Conservation (phyloP, 2,888 invertebrate genomes). For the Bimastos eiseni region DNA sequence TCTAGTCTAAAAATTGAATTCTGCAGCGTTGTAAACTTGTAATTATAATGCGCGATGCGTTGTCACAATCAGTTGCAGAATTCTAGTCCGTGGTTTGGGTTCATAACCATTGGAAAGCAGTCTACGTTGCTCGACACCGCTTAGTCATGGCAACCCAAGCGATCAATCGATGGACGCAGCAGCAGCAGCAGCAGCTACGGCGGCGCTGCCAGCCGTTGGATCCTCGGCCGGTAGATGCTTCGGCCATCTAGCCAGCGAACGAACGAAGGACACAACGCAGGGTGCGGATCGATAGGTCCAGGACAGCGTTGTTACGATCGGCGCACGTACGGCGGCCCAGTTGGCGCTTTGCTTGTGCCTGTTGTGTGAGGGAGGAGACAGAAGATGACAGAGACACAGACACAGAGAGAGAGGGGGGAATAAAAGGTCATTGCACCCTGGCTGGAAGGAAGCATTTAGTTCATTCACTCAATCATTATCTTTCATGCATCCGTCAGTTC, state of each 20-base stretch:
- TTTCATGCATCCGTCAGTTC: neutral
- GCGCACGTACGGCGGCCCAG: neutral
- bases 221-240: neutral
- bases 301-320: neutral
- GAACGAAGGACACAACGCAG: neutral
- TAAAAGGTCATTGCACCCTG: neutral
- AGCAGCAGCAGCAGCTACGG: neutral
- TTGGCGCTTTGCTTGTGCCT: neutral
- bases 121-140: neutral
- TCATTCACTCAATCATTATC: neutral
- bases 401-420: neutral
- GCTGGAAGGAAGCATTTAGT: neutral
- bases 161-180: neutral
- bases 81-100: neutral
- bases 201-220: neutral
- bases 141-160: neutral
- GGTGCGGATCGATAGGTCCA: neutral
- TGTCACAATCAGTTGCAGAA: neutral
- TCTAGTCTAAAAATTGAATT: neutral
- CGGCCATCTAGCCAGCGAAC: neutral
- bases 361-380: neutral
- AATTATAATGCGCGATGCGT: neutral
- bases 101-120: neutral
- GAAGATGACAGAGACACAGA: neutral
- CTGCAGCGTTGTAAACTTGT: too few species aligned